Evolutionary conservation across 2,888 invertebrate species (phyloP).

Genomic region (Schrankia costaestrigalis): DNA sequence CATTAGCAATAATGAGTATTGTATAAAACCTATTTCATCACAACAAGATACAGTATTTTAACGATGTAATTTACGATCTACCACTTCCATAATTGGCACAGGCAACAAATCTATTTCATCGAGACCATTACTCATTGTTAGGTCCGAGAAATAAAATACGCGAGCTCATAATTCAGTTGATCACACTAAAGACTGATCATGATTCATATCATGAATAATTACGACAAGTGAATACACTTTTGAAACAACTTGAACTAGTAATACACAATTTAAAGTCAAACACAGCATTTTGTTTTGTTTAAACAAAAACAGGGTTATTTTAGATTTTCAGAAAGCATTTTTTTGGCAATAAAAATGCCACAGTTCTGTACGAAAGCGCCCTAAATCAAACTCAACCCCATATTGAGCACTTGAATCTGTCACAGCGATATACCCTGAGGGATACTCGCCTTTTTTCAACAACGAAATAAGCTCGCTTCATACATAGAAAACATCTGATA

Average conservation of each 20-base stretch:
- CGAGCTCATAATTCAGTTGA: constrained; percentile 27
- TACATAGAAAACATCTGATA: not conserved
- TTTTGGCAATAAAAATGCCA: too few relatives aligned
- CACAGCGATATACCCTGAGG: not conserved
- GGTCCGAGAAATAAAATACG: constrained; percentile 29
- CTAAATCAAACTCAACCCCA: not conserved
- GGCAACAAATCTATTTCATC: constrained; percentile 42
- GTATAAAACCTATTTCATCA: constrained; percentile 11
- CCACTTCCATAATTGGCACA: constrained; percentile 43
- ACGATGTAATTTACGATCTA: constrained; percentile 37
- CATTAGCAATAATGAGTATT: too few relatives aligned
- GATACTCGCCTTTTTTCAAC: not conserved
- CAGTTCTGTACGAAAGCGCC: too few relatives aligned
- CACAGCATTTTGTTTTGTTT: too few relatives aligned
- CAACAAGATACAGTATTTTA: constrained; percentile 25
- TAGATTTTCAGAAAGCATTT: too few relatives aligned
- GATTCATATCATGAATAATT: constrained; percentile 32
- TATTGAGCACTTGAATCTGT: constrained; percentile 1
- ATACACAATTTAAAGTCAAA: too few relatives aligned
- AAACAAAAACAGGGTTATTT: too few relatives aligned
- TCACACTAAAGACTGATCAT: constrained; percentile 24
- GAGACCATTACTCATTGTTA: constrained; percentile 41
- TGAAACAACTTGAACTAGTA: not conserved
- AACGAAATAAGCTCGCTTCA: not conserved
- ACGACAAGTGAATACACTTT: constrained; percentile 15